Evolutionary conservation across 1,140 invertebrate genomes (phyloP), one percentile per base, ranked within the genome.

Genomic region (Pygmarrhopalites habei): DNA sequence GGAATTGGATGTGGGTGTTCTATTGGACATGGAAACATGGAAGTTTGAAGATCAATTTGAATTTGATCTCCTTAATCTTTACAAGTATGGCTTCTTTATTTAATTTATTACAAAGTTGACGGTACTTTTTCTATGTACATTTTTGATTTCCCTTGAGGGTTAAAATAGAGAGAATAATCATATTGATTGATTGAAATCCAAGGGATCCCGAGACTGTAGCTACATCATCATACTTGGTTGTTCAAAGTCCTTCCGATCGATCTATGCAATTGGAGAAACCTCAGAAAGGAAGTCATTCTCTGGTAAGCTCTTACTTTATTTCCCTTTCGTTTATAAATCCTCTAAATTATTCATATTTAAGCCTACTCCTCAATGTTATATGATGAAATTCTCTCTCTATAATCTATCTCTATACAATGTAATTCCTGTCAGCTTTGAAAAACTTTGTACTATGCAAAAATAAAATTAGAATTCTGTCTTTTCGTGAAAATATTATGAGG

Each of bases 1-100:
- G 77, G 95, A 99, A 79, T 86, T 99, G 80, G 93, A 98, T 77
- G 93, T 99, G 67, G 88, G 90, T 0, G 75, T 93, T 29, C 77
- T 98, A 29, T 75, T 90, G 2, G 88, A 94, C 73, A 85, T 92
- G 30, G 90, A 91, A 26, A 85, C 85, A 43, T 96, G 92, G 91
- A 68, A 70, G 44, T 79, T 89, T 62, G 90, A 94, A 77, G 92
- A 97, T 77, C 93, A 97, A 77, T 94, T 90, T 76, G 93, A 98
- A 79, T 88, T 93, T 73, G 95, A 96, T 77, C 86, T 97, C 65
- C 83, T 96, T 68, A 89, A 86, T 43, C 73, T 94, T 28, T 86
- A 83, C 72, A 90, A 88, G 79, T 89, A 29, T 62, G 32, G 62
- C 32, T 35, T 35, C 5, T 35, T 35, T 7, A 35, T 15, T 35